Base-by-base conservation (phyloP, 2,888 invertebrate genomes). In the Leptinotarsa juncta region DNA sequence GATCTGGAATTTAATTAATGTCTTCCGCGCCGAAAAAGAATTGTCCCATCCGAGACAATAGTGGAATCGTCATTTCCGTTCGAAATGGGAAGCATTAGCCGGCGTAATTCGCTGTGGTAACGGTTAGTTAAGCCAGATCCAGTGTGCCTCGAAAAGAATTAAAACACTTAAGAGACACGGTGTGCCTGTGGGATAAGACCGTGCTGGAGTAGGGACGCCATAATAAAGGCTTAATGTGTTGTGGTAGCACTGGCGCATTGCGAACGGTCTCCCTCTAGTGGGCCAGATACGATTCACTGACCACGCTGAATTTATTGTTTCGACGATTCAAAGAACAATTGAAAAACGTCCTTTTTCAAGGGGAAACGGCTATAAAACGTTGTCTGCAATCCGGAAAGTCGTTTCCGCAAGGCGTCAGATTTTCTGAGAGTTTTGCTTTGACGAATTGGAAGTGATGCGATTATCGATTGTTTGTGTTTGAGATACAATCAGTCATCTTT, bases 121-220 rank as follows among this genome's bases (percentile, higher is more conserved):
- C 77, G 77, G 74, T 76, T 79, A 76, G 80, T 82, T 80, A 79
- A 79, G 79, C 80, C 77, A 77, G 76, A 77, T 78, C 77, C 76
- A 78, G 78, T 77, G 80, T 79, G 77, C 72, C 77, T 77, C 66
- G 78, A 62, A 74, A 81, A 78, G 82, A 82, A 82, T 81, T 81
- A 81, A 81, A 81, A 82, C 81, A 80, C 82, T 82, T 81, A 73
- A 80, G 81, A 79, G 80, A 79, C 80, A 79, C 78, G 76, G 74
- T 73, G 78, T 74, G 79, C 79, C 80, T 68, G 76, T 70, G 79
- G 81, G 81, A 81, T 80, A 79, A 80, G 80, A 78, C 79, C 77
- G 73, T 50, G 60, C 65, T 57, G 67, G 70, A 67, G 62, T 68
- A 72, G 71, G 73, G 72, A 55, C 66, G 81, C 78, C 78, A 81